Base-by-base conservation (phyloP, 2,797 vertebrate species). In the Danio choprae region DNA sequence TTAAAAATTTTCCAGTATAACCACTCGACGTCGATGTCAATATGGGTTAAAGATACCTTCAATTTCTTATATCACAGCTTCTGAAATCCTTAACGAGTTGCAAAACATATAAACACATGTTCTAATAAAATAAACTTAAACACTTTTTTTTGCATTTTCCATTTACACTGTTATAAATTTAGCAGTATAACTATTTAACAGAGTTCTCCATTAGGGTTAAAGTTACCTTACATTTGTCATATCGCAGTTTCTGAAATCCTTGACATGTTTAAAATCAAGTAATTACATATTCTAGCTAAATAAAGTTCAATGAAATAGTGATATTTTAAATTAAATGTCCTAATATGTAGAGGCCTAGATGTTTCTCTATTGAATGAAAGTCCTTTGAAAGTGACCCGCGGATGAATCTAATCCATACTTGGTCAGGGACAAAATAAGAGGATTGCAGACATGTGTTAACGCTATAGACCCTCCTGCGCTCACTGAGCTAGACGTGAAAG, bases 371-470 rank as follows among this genome's bases (percentile, higher is more conserved):
- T 91, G 91, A 93, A 78, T 87, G 64, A 85, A 91, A 91, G 86
- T 91, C 91, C 86, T 85, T 89, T 80, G 88, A 92, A 94, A 93
- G 92, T 94, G 91, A 94, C 93, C 91, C 15, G 80, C 58, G 83
- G 84, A 84, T 88, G 85, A 91, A 80, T 81, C 87, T 94, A 95
- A 94, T 94, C 93, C 92, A 92, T 89, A 90, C 91, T 90, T 88
- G 88, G 86, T 87, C 86, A 90, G 90, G 89, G 86, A 83, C 86
- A 86, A 84, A 89, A 81, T 94, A 95, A 95, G 93, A 94, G 94
- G 93, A 95, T 94, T 94, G 93, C 81, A 85, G 81, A 74, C 83
- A 85, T 89, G 87, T 87, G 87, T 86, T 79, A 72, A 82, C 77
- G 70, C 77, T 74, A 72, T 80, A 73, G 82, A 82, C 55, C 43